phyloP scores from a whole-genome alignment of 2,888 invertebrate genomes.

The Cataglyphis cursor region DNA sequence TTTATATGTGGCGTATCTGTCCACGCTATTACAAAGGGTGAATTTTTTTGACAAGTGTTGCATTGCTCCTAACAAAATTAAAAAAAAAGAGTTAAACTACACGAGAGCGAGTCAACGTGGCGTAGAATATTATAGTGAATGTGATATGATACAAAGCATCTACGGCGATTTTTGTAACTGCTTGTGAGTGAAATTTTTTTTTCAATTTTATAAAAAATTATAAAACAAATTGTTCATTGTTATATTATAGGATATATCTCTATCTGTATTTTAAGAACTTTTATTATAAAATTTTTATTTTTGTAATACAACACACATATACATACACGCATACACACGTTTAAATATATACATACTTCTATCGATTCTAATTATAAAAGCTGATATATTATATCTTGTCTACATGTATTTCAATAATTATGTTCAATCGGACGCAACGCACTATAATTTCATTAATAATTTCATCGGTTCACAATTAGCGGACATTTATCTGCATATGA shows the following conservation, averaged over 20 bases:
- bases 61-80: conserved; percentile 34
- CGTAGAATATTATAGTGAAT: background rate
- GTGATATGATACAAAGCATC: background rate
- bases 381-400: background rate
- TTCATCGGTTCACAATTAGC: conserved; percentile 37
- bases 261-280: no score
- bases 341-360: background rate
- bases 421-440: background rate
- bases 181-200: background rate
- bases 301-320: background rate
- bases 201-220: background rate
- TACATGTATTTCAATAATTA: conserved; percentile 28
- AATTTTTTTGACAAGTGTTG: conserved; percentile 42
- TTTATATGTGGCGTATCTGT: conserved; percentile 27
- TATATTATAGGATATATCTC: background rate
- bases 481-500: conserved; percentile 32
- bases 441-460: conserved; percentile 39
- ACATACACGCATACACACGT: no score
- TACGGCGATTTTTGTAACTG: background rate
- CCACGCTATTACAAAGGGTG: background rate
- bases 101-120: background rate
- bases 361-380: background rate
- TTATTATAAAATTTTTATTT: background rate
- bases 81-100: conserved; percentile 22
- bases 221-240: background rate